Evolutionary conservation across 1,140 invertebrate species (phyloP), one percentile per base, ranked within the genome.

Genomic region (Aphaenogaster floridana): DNA sequence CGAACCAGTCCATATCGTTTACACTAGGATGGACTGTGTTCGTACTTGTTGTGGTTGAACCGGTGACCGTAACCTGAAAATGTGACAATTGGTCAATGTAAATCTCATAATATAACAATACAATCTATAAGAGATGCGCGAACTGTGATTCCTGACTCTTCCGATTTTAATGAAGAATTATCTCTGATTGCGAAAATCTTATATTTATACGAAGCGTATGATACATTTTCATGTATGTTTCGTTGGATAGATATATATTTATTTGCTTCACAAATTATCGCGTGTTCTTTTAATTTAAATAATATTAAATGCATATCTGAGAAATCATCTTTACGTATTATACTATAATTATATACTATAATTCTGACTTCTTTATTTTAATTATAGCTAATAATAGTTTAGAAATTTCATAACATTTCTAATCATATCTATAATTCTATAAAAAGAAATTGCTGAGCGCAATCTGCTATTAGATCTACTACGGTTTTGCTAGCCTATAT

Each of bases 1-100:
- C 96, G 94, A 95, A 97, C 96, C 91, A 96, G 93, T 94, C 96
- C 95, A 94, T 96, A 95, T 95, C 96, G 95, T 94, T 95, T 72
- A 93, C 92, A 79, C 90, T 93, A 66, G 94, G 93, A 90, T 93
- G 94, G 76, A 94, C 94, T 78, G 94, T 93, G 86, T 93, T 95
- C 74, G 94, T 93, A 85, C 93, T 95, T 74, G 93, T 92, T 50
- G 93, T 93, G 80, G 90, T 93, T 85, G 93, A 93, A 89, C 93
- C 92, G 86, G 92, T 91, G 74, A 95, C 93, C 76, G 94, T 95
- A 87, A 94, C 93, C 95, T 95, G 88, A 92, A 94, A 57, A 39
- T 9, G 8, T 79, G 17, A 39, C 28, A 77, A 1, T 13, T 28
- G 42, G 5, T 57, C 6, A 78, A 68, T n/a, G 5, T 9, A 71